Conservation (phyloP, 2,797 vertebrate genomes). For the Echeneis naucrates region DNA sequence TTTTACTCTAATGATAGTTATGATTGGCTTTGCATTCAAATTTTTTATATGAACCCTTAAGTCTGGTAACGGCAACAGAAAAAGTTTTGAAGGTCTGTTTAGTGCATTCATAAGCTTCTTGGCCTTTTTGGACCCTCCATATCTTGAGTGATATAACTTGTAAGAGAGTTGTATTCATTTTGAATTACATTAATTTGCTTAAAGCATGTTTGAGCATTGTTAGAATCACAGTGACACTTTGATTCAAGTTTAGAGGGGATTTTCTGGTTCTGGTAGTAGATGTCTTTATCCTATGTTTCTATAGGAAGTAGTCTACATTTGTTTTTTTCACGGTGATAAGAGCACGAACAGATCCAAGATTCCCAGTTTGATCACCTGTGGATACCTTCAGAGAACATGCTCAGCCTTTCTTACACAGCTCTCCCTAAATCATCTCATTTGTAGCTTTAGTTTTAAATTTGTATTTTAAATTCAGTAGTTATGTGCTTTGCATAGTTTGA, state of each 20-base stretch:
- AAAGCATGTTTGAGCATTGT: constrained; percentile 62
- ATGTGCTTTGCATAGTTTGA: constrained; percentile 50
- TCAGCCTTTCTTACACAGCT: constrained; percentile 34
- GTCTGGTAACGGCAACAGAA: constrained; percentile 55
- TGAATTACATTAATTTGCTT: constrained; percentile 74
- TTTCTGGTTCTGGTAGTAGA: constrained; percentile 44
- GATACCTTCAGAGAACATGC: constrained; percentile 38
- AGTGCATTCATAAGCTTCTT: constrained; percentile 39
- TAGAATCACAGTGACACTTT: constrained; percentile 55
- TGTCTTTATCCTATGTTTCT: constrained; percentile 49
- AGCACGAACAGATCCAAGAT: constrained; percentile 39
- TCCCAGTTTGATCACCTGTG: constrained; percentile 40
- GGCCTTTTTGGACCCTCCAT: constrained; percentile 24
- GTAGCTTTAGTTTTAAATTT: constrained; percentile 51
- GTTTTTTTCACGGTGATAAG: constrained; percentile 36
- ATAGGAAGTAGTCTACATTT: constrained; percentile 51
- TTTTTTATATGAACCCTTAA: constrained; percentile 45
- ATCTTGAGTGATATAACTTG: constrained; percentile 56
- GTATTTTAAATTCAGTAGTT: constrained; percentile 54
- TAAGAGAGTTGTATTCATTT: constrained; percentile 68
- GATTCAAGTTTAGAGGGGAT: constrained; percentile 39
- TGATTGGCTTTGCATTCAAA: constrained; percentile 64
- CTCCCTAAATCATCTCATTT: constrained; percentile 41
- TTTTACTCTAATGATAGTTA: constrained; percentile 56
- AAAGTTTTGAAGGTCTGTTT: constrained; percentile 55